Base-by-base conservation (phyloP, 2,888 invertebrate species). In the Dynastes maya region DNA sequence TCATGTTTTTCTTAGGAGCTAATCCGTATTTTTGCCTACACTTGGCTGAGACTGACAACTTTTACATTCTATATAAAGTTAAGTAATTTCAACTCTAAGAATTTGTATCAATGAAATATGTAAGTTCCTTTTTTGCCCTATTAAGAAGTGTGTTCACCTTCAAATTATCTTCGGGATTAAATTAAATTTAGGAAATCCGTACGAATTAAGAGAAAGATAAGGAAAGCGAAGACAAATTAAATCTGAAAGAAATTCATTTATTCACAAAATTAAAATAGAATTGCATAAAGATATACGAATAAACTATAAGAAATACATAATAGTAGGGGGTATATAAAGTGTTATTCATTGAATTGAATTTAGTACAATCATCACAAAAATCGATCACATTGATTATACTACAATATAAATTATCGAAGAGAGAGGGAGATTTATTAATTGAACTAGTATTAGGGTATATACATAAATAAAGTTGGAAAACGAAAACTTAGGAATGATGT, bases 221-320 rank as follows among this genome's bases (percentile, higher is more conserved):
- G 51, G 13, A 61, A 67, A 8, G 49, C 58, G 58, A 76, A 53
- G 37, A 63, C 63, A 64, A 75, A 72, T 55, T 65, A 65, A 67
- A 76, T 76, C 67, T 22, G 76, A 76, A 76, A 76, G 65, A 76
- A 64, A 76, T 32, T 37, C 5, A 65, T 76, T 76, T 76, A 76
- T 76, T 76, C 67, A 67, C 32, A 67, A 76, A 76, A 76, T 76
- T 55, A 76, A 76, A 76, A 67, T 76, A 76, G 76, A 76, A 76
- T 76, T 55, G 71, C 65, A 72, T 74, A 74, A 40, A 76, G 55
- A 40, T 5, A 5, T 53, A 65, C 40, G 55, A 67, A 55, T 55
- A 76, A 76, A 76, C 27, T 76, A 76, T 76, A 76, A 67, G 22
- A 76, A 55, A 76, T 67, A 75, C 63, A 63, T 63, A 32, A 55